Percentiles rank a stretch among this genome's conserved stretches.
Evolutionary conservation across 1,140 invertebrate genomes (phyloP).

Genomic region (Apis cerana): DNA sequence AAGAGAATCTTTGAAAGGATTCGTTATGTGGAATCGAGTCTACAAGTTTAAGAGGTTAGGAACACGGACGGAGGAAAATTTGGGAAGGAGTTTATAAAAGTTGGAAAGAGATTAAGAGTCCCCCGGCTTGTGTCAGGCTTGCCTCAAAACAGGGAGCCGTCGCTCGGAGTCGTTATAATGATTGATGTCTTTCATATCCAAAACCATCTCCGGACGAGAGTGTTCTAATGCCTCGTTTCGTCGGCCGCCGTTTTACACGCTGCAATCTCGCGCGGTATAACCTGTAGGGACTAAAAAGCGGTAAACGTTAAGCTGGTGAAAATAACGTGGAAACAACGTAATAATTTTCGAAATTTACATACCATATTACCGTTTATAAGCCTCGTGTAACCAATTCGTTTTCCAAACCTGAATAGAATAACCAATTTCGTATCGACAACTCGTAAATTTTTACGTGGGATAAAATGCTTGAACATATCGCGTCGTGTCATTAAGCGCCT

Average conservation of each 20-base stretch:
- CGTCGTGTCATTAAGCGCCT: too few species aligned
- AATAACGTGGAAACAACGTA: neutral
- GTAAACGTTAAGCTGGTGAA: conserved; percentile 2
- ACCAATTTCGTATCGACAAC: too few species aligned
- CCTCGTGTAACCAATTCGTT: neutral
- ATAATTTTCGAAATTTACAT: conserved; percentile 1
- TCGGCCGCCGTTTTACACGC: conserved; percentile 37
- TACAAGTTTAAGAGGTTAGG: too few species aligned
- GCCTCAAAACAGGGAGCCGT: conserved; percentile 43
- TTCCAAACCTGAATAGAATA: too few species aligned
- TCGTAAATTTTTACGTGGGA: too few species aligned
- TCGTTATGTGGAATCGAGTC: too few species aligned
- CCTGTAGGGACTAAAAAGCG: neutral
- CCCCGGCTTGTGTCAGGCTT: conserved; percentile 27
- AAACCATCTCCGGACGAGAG: conserved; percentile 40
- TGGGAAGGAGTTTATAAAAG: conserved; percentile 42
- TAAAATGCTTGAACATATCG: too few species aligned
- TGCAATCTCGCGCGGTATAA: conserved; percentile 11
- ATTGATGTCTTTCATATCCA: conserved; percentile 55
- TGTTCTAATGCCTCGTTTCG: conserved; percentile 44
- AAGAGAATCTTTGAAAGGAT: too few species aligned
- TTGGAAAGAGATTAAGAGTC: conserved; percentile 53
- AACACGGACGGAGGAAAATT: neutral
- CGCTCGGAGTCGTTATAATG: conserved; percentile 48
- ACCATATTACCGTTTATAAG: neutral